Base-by-base conservation (phyloP, 2,797 vertebrate genomes). In the Tympanoctomys barrerae region DNA sequence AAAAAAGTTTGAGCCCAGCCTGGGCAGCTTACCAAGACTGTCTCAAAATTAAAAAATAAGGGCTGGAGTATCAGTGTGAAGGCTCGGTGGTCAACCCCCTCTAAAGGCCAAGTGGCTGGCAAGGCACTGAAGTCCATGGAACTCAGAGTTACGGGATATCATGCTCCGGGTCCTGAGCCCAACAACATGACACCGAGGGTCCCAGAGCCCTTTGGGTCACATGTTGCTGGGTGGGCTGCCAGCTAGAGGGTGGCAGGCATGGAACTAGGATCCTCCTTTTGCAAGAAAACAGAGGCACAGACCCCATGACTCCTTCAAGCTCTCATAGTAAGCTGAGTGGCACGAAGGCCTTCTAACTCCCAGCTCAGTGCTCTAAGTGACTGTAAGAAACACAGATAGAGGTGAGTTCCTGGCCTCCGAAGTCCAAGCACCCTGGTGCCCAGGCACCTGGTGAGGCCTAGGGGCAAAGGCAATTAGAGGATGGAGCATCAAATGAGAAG, bases 201-300 rank as follows among this genome's bases (percentile, higher is more conserved):
- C 28, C 66, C 52, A 59, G 46, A n/a, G 49, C 46, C 54, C 54
- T 39, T 31, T 84, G 1, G 46, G 16, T 31, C 36, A 59, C 7
- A 1, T 2, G 7, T 54, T 39, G 68, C 24, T 13, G 49, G 70
- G 28, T 0, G 0, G 75, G 42, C 14, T 7, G 26, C 24, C 2
- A 2, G 5, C 4, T 13, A 28, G 78, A 66, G 39, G 87, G 24
- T 22, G 62, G 46, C 12, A 59, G 42, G 71, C 28, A 28, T 78
- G 26, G 64, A 57, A 73, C 13, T 26, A 28, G 39, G 46, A n/a
- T 9, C 22, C 26, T 89, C 28, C n/a, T 71, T 61, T 28, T 73
- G 39, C 57, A 93, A 90, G 83, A 80, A 91, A 81, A 86, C 26
- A 93, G 70, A 84, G 73, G 64, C 79, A 87, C 92, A 87, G 75